Conservation (phyloP, 64 coral and sea anemone genomes). For the Hydrozoanthus tunicans region DNA sequence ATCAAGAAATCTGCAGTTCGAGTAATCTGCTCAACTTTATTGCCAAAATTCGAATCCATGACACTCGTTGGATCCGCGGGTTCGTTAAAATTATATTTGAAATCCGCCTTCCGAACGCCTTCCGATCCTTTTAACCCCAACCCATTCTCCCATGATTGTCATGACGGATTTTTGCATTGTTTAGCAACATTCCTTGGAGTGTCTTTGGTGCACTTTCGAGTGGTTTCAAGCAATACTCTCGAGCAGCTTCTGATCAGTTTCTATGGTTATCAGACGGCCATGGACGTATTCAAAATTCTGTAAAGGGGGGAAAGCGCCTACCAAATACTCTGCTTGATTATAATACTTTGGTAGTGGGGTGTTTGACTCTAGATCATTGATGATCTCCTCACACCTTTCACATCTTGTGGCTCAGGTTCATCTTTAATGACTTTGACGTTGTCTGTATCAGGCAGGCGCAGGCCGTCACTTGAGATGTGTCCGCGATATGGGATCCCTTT, state of each 20-base stretch:
- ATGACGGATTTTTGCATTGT: background rate
- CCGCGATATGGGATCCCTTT: background rate
- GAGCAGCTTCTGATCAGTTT: background rate
- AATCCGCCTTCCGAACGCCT: too few species aligned
- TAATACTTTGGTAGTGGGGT: background rate
- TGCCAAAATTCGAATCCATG: too few species aligned
- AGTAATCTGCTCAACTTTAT: too few species aligned
- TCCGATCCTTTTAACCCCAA: too few species aligned
- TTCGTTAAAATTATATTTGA: too few species aligned
- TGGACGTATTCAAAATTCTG: constrained; percentile 5
- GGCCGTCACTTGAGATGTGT: background rate
- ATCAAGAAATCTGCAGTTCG: too few species aligned
- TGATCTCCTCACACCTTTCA: background rate
- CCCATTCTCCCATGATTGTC: background rate
- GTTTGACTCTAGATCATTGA: background rate
- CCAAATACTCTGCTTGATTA: background rate
- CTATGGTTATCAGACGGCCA: background rate
- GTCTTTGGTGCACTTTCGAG: background rate
- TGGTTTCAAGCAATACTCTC: background rate
- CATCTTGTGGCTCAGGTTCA: background rate
- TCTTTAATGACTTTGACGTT: background rate
- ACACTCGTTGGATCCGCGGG: too few species aligned
- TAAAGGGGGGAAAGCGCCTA: background rate
- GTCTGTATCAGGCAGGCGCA: background rate
- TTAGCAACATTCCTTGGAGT: background rate